Evolutionary conservation across 2,113 vertebrate genomes (phyloP).

Genomic region (Oreochromis aureus): DNA sequence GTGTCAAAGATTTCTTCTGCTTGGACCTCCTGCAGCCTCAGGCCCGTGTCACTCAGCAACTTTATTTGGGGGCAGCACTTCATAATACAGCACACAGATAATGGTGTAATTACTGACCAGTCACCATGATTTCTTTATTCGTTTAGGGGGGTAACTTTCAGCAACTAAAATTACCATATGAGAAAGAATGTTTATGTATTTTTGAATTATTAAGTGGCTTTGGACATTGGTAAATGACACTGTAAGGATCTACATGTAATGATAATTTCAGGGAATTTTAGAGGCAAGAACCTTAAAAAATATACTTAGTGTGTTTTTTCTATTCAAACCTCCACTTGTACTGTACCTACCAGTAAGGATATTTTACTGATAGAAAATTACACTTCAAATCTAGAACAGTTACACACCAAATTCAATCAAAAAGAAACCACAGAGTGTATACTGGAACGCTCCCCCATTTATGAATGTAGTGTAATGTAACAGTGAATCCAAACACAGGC

Average conservation of each 20-base stretch:
- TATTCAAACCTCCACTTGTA: not conserved
- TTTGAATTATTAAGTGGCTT: fast-evolving
- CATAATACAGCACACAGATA: not conserved
- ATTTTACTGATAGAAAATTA: not conserved
- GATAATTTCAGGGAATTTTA: not conserved
- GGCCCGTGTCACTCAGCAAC: fast-evolving
- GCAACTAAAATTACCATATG: not conserved
- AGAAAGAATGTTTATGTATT: not conserved
- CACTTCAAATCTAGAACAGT: not conserved
- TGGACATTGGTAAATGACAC: not conserved
- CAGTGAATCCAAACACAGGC: not conserved
- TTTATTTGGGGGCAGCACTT: not conserved
- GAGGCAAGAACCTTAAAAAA: not conserved
- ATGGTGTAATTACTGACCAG: not conserved
- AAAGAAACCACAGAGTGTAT: not conserved
- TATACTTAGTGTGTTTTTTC: not conserved
- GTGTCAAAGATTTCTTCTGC: not conserved
- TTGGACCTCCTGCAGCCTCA: not conserved
- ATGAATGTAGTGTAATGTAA: not conserved
- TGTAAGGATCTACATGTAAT: not conserved
- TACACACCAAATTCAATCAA: not conserved
- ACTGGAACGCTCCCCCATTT: not conserved
- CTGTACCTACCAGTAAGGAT: fast-evolving
- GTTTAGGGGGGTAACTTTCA: not conserved
- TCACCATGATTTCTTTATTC: not conserved